Evolutionary conservation across 1,140 invertebrate genomes (phyloP).

Genomic region (Leptoteleia sp.): DNA sequence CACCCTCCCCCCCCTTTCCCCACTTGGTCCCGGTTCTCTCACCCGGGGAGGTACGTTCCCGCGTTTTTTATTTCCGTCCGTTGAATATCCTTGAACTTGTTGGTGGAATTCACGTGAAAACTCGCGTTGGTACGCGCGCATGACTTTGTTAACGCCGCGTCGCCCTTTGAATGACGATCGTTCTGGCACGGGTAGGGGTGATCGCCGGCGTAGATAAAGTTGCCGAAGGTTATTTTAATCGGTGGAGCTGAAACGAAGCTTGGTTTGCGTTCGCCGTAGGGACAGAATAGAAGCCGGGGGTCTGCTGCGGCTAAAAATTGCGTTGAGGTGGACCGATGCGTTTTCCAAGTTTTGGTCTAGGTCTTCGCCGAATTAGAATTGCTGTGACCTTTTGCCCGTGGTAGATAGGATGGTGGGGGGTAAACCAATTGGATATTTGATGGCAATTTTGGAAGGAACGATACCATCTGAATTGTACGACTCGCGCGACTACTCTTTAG

Average conservation of each 20-base stretch:
- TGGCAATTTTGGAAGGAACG: too few species aligned
- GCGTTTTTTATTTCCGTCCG: slow-evolving; percentile 58
- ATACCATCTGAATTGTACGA: too few species aligned
- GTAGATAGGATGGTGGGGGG: too few species aligned
- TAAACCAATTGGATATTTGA: too few species aligned
- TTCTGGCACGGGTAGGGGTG: slow-evolving; percentile 32
- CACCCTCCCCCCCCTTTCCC: too few species aligned
- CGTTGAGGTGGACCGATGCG: background rate
- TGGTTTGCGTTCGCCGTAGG: background rate
- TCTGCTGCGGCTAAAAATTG: slow-evolving; percentile 21
- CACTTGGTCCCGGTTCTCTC: slow-evolving; percentile 2
- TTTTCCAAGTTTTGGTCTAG: slow-evolving; percentile 3
- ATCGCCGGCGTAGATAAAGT: slow-evolving; percentile 33
- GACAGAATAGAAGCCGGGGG: background rate
- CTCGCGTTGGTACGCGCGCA: slow-evolving; percentile 35
- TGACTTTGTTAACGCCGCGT: slow-evolving; percentile 47
- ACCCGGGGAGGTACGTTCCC: slow-evolving; percentile 35
- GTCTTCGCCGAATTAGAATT: background rate
- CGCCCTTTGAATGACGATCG: slow-evolving; percentile 48
- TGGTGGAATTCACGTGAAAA: slow-evolving; percentile 62
- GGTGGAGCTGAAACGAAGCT: slow-evolving; percentile 6
- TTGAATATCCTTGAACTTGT: slow-evolving; percentile 61
- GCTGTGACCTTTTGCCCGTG: too few species aligned
- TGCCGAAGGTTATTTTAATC: slow-evolving; percentile 40
- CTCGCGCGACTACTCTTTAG: too few species aligned